Conservation (phyloP, 2,113 vertebrate genomes). For the Ammospiza caudacuta region DNA sequence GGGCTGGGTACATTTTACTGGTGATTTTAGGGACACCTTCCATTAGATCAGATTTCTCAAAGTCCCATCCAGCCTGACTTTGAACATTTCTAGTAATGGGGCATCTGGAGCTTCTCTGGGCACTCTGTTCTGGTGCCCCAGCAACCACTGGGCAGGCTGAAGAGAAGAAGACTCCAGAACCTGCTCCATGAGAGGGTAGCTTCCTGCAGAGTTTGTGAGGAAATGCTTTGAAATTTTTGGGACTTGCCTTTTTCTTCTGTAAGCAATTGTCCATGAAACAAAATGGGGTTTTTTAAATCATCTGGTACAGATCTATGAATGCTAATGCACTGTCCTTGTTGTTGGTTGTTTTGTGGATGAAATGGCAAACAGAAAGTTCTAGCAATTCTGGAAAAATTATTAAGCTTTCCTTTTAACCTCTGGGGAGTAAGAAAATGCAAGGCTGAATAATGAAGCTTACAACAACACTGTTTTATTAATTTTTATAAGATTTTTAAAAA, state of each 20-base stretch:
- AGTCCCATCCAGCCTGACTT: background rate
- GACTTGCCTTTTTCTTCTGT: background rate
- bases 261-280: background rate
- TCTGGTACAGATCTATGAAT: background rate
- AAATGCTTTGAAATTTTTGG: background rate
- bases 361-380: background rate
- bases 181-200: background rate
- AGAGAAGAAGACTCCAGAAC: background rate
- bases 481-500: background rate
- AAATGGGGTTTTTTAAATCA: accelerated
- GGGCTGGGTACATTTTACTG: background rate
- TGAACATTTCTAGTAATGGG: background rate
- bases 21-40: background rate
- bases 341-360: background rate
- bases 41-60: background rate
- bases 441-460: background rate
- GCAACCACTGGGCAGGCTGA: background rate
- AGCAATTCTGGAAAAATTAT: background rate
- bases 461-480: background rate
- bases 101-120: background rate
- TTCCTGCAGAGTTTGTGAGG: background rate
- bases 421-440: background rate
- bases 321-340: background rate
- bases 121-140: background rate
- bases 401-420: background rate